Evolutionary conservation across 1,140 invertebrate species (phyloP).

Genomic region (Chionoecetes opilio): DNA sequence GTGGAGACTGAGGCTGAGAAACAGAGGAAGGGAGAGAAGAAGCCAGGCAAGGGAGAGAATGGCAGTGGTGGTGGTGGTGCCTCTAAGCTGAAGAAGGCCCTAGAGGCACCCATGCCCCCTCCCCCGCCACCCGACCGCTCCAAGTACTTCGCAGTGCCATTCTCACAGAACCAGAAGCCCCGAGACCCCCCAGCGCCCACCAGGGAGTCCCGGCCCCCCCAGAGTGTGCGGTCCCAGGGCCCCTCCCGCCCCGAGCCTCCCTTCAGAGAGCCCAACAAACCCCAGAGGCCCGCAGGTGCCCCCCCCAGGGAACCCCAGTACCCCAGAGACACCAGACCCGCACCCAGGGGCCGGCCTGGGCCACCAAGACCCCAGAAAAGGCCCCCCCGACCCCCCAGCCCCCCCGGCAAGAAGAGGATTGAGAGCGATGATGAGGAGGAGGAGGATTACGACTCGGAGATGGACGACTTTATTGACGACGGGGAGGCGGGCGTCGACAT

Average conservation of each 20-base stretch:
- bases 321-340: background rate
- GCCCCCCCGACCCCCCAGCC: background rate
- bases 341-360: background rate
- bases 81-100: slow-evolving; percentile 60
- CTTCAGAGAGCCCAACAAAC: background rate
- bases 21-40: slow-evolving; percentile 90
- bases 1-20: slow-evolving; percentile 89
- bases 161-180: slow-evolving; percentile 61
- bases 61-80: background rate
- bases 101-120: slow-evolving; percentile 68
- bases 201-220: background rate
- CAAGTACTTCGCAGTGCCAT: slow-evolving; percentile 78
- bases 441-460: slow-evolving; percentile 81
- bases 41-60: slow-evolving; percentile 83
- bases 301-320: background rate
- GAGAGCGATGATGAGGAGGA: slow-evolving; percentile 78
- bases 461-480: slow-evolving; percentile 82
- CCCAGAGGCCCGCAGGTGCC: slow-evolving; percentile 15
- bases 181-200: slow-evolving; percentile 36
- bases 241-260: background rate
- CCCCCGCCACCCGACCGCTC: slow-evolving; percentile 67
- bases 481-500: slow-evolving; percentile 78
- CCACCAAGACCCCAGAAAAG: slow-evolving; percentile 23
- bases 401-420: slow-evolving; percentile 63
- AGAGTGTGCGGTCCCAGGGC: background rate